Conservation (phyloP, 2,797 vertebrate genomes). For the Lacerta viridis region DNA sequence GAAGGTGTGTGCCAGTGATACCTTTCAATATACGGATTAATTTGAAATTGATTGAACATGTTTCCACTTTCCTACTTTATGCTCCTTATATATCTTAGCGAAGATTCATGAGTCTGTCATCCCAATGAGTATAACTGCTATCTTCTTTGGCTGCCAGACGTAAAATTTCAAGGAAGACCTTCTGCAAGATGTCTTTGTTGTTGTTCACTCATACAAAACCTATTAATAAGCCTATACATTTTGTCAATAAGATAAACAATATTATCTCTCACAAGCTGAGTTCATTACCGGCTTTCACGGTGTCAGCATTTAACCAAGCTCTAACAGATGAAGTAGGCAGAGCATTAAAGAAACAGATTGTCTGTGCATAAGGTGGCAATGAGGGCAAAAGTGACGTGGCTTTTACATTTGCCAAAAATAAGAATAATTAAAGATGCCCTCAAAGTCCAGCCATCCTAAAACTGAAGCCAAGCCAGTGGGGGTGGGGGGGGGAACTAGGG, state of each 20-base stretch:
- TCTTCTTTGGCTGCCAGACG: slow-evolving; percentile 32
- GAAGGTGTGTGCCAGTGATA: slow-evolving; percentile 41
- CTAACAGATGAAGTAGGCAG: slow-evolving; percentile 53
- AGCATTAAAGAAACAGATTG: slow-evolving; percentile 55
- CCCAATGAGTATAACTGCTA: neutral
- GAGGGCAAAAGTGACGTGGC: slow-evolving; percentile 49
- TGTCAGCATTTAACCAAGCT: slow-evolving; percentile 50
- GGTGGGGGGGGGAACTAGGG: slow-evolving; percentile 17
- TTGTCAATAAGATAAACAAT: slow-evolving; percentile 56
- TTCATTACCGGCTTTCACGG: slow-evolving; percentile 59
- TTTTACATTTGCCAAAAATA: slow-evolving; percentile 61
- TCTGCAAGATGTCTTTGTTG: slow-evolving; percentile 35
- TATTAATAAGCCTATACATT: slow-evolving; percentile 45
- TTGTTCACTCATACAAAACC: slow-evolving; percentile 22
- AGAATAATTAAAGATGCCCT: slow-evolving; percentile 60
- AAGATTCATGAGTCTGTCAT: slow-evolving; percentile 27
- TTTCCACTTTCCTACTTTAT: neutral
- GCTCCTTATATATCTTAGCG: neutral
- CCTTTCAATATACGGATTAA: neutral
- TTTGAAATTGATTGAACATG: neutral
- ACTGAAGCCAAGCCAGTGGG: slow-evolving; percentile 37
- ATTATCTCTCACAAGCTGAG: slow-evolving; percentile 33
- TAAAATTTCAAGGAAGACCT: slow-evolving; percentile 25
- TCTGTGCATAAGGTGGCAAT: slow-evolving; percentile 29
- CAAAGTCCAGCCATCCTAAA: slow-evolving; percentile 55